phyloP scores from a whole-genome alignment of 2,797 vertebrate genomes.

The Catharus ustulatus region DNA sequence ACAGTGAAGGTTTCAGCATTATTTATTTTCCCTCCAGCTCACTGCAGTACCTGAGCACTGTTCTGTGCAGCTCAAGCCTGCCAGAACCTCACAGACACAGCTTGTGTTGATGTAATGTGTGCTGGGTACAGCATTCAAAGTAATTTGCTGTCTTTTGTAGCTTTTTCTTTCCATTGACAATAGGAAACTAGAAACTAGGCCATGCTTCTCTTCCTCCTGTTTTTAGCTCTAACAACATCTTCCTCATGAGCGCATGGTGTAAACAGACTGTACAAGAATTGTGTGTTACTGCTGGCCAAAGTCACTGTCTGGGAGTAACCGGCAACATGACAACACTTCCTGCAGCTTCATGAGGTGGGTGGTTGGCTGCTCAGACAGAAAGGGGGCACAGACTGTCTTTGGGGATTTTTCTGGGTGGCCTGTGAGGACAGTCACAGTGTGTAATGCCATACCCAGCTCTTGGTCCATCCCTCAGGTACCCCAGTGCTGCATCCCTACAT shows the following conservation, averaged over 20 bases:
- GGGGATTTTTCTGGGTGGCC: not conserved
- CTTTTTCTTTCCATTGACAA: not conserved
- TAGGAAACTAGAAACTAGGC: not conserved
- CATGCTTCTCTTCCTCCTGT: not conserved
- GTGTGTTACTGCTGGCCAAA: not conserved
- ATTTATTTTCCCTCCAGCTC: not conserved
- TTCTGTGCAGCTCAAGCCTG: not conserved
- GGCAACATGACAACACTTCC: rapidly evolving
- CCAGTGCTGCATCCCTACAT: not conserved
- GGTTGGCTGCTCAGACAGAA: not conserved
- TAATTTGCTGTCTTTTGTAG: not conserved
- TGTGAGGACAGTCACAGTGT: not conserved
- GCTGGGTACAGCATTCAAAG: not conserved
- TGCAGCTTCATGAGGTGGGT: not conserved
- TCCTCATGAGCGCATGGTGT: not conserved
- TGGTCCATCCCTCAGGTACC: not conserved
- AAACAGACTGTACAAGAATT: rapidly evolving
- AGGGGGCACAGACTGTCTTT: not conserved
- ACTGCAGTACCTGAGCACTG: not conserved
- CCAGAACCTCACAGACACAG: not conserved
- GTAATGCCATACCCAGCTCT: not conserved
- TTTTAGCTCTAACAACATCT: not conserved
- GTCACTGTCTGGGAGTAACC: not conserved
- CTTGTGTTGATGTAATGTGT: rapidly evolving
- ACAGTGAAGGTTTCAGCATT: not conserved